Evolutionary conservation across 1,140 invertebrate genomes (phyloP), one percentile per base, ranked within the genome.

Genomic region (Pristionchus pacificus): DNA sequence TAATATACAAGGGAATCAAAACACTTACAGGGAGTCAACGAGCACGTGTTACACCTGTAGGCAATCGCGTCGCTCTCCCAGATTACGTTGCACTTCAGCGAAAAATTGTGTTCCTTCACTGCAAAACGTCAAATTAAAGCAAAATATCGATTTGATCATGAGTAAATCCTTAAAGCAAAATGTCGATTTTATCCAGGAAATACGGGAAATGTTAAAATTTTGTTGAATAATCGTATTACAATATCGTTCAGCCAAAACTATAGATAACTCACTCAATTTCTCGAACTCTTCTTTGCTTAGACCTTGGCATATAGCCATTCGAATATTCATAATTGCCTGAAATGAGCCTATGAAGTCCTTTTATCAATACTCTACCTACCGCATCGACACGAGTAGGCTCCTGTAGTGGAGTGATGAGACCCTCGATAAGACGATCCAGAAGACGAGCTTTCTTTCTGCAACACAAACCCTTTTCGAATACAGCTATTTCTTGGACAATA

Each of bases 51-150:
- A 32, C 71, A 73, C 32, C 71, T 30, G 58, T 61, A 73, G 1
- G 71, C 71, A 3, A 73, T 60, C 3, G 71, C 60, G 6, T 73
- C 71, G 28, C 68, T 73, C 62, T 73, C 71, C 71, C 71, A 73
- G 27, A 73, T 73, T 25, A 14, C 60, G 27, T 68, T 73, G 66
- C 71, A 73, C 64, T 73, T 73, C 10, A 73, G 33, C 0, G 71
- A 73, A 28, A 55, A 73, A 38, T 73, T 59, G 2, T 63, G 59
- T 27, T 55, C 15, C 15, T 15, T 29, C 71, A 73, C 71, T 73
- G 66, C 38, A 73, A 71, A 25, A 62, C 25, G n/a, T n/a, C n/a
- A n/a, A n/a, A n/a, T n/a, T n/a, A n/a, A n/a, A n/a, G n/a, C n/a
- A n/a, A n/a, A n/a, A n/a, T n/a, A n/a, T n/a, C n/a, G n/a, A n/a